Conservation (phyloP, 2,797 vertebrate genomes). For the Cynopterus sphinx region DNA sequence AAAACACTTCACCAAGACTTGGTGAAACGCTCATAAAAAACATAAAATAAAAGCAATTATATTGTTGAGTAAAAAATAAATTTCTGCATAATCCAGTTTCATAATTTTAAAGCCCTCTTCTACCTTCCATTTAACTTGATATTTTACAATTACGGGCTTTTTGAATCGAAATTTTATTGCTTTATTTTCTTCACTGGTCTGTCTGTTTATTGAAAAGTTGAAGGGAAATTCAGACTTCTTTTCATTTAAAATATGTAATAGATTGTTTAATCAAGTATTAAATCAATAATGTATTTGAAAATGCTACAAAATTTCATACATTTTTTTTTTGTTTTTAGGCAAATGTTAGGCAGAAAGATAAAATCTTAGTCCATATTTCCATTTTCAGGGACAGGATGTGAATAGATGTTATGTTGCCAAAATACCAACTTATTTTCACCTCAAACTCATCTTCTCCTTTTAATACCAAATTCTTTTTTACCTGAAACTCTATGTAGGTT, state of each 20-base stretch:
- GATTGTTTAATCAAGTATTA: not conserved
- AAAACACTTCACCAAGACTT: not conserved
- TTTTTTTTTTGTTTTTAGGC: not conserved
- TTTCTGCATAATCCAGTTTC: not conserved
- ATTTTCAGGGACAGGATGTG: not conserved
- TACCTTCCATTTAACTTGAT: not conserved
- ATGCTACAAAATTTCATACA: not conserved
- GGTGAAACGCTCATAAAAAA: not conserved
- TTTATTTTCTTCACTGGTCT: not conserved
- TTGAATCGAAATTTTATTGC: not conserved
- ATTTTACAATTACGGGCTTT: not conserved
- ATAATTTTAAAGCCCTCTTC: not conserved
- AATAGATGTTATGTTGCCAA: not conserved
- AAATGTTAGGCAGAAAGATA: not conserved
- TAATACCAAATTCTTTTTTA: not conserved
- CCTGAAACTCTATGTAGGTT: not conserved
- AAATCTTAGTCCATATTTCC: not conserved
- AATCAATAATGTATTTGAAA: not conserved
- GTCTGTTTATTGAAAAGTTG: not conserved
- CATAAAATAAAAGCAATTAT: not conserved
- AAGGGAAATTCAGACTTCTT: not conserved
- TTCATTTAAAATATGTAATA: not conserved
- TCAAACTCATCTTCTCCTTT: not conserved
- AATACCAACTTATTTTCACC: not conserved
- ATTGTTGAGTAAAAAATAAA: not conserved